Percentiles rank a stretch among this genome's conserved stretches.
These are phyloP conservation scores for Trachelus stipa DNA, from an alignment of 2,888 invertebrate species.

Conservation along the genomic window DNA sequence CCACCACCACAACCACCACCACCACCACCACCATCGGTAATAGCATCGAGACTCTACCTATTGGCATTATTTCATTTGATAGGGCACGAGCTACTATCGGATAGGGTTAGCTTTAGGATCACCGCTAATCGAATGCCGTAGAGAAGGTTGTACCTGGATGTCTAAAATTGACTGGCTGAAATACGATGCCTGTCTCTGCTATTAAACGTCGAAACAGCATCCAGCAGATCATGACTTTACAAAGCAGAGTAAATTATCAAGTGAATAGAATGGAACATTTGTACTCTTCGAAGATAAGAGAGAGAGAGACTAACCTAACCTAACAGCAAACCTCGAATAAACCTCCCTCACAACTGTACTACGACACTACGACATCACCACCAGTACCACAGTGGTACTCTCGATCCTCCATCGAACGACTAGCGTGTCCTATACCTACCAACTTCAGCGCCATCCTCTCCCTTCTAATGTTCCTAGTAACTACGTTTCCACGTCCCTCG, in stretches of 20 bases:
- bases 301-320: constrained; percentile 8
- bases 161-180: constrained; percentile 15
- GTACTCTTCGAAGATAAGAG: neutral
- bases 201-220: neutral
- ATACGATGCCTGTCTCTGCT: constrained; percentile 23
- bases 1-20: neutral
- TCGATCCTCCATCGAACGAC: neutral
- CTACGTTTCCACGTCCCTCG: neutral
- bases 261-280: constrained; percentile 6
- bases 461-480: neutral
- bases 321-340: constrained; percentile 7
- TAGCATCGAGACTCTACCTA: neutral
- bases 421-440: neutral
- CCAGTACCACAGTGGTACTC: neutral
- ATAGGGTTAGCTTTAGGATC: constrained; percentile 9
- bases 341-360: constrained; percentile 1
- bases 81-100: neutral
- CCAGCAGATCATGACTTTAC: neutral
- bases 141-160: neutral
- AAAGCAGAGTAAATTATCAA: constrained; percentile 8
- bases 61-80: neutral
- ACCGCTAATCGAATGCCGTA: neutral
- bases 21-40: no score
- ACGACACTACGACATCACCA: neutral
- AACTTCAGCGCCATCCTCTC: neutral